These are phyloP conservation scores for Papilio gigon DNA, from an alignment of 2,888 invertebrate species.

Conservation along the genomic window DNA sequence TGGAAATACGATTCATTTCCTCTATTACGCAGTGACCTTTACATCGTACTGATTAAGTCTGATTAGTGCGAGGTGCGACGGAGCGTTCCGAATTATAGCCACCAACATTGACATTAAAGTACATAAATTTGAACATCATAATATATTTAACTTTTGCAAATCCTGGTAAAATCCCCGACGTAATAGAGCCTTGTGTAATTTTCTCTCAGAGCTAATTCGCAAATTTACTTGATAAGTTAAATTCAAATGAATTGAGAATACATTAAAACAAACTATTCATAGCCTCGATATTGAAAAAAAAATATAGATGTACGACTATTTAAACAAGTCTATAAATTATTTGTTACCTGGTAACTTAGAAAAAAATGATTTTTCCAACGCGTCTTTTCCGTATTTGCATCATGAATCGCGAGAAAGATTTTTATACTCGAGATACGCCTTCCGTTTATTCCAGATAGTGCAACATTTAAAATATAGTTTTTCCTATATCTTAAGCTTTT, in stretches of 20 bases:
- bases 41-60: slow-evolving; percentile 26
- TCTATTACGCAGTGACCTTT: slow-evolving; percentile 18
- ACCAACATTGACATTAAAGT: slow-evolving; percentile 11
- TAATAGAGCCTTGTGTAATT: too few species aligned
- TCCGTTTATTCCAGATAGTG: neutral
- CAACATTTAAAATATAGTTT: neutral
- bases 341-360: neutral
- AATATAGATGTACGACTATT: too few species aligned
- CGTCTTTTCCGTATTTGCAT: neutral
- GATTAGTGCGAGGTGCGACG: slow-evolving; percentile 26
- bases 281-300: too few species aligned
- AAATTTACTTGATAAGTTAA: too few species aligned
- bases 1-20: slow-evolving; percentile 36
- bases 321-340: too few species aligned
- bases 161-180: too few species aligned
- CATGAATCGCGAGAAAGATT: neutral
- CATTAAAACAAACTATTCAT: too few species aligned
- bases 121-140: neutral
- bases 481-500: slow-evolving; percentile 1
- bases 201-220: too few species aligned
- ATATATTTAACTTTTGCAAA: neutral
- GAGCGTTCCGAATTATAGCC: slow-evolving; percentile 20
- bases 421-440: neutral
- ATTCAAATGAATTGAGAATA: too few species aligned
- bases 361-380: neutral